Base-by-base conservation (phyloP, 2,113 vertebrate species). In the Amblyornis subalaris region DNA sequence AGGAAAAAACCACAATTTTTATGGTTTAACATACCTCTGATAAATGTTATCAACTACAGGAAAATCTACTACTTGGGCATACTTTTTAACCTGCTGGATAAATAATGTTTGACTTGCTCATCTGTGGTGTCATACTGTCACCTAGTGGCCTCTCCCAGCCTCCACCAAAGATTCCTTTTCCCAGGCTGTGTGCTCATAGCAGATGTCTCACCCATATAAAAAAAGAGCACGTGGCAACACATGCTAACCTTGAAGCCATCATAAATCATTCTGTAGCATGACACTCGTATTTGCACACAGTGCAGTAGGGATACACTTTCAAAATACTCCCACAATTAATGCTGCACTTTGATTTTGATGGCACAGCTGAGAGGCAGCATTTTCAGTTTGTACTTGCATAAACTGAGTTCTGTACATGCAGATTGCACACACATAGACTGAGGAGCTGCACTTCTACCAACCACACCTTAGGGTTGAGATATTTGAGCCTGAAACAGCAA, bases 171-270 rank as follows among this genome's bases (percentile, higher is more conserved):
- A 3, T 0, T 10, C 7, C 7, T 25, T 42, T 25, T 33, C 7
- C 18, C 18, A 1, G 18, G 1, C 25, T 26, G 6, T 0, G 5
- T 0, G 0, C 53, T 31, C 21, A 0, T 6, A 24, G 15, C 10
- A 25, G 15, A 14, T 17, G 12, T 61, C 7, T 26, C 10, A 14
- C 3, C 13, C 7, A 0, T 10, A 4, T 5, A 2, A 21, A n/a
- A 9, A 74, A 3, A 55, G 23, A 21, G 7, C 20, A 22, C 1
- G 0, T 4, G 25, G 70, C 22, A 31, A 24, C n/a, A 18, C 53
- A 26, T 6, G 13, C 38, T 58, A 6, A 26, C 8, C 9, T 14
- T 5, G 66, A 45, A n/a, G 20, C 12, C 51, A 35, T 57, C 64
- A 66, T 40, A 71, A 78, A 81, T 50, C 28, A n/a, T 48, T 50